Base-by-base conservation (phyloP, 1,140 invertebrate species). In the Homalodisca vitripennis region DNA sequence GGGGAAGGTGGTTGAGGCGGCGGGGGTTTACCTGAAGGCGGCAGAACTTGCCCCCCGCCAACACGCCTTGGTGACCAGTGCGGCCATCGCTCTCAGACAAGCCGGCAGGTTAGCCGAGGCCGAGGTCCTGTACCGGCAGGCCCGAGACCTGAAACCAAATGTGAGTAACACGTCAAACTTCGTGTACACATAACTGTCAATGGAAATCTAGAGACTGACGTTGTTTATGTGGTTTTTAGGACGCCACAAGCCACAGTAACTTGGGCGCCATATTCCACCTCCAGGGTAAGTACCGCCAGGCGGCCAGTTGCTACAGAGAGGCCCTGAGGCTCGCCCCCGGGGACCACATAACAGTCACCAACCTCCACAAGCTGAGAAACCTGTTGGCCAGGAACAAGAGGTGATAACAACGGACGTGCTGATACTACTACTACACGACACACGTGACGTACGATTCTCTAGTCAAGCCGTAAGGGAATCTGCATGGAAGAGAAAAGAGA, bases 181-280 rank as follows among this genome's bases (percentile, higher is more conserved):
- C n/a, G n/a, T n/a, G n/a, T n/a, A n/a, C n/a, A n/a, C n/a, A n/a
- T 60, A 14, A 22, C 20, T 12, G 30, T 26, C 2, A 55, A 55
- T 3, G 3, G 2, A 55, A 32, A 53, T 17, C 27, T 2, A n/a
- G 14, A 30, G 53, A 24, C 68, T 69, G 3, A 51, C n/a, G 3
- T 3, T 6, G 48, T 69, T 73, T 62, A 64, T 60, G 67, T 76
- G 78, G 75, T 14, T 81, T 82, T 26, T 84, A 93, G 88, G 91
- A 95, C 75, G 90, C 94, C 0, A 86, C 92, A 67, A 92, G 92
- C 66, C 93, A 97, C 79, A 94, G 95, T 75, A 98, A 98, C 79
- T 81, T 97, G 34, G 95, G 95, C 20, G 95, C 95, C 51, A 97
- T 98, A 76, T 82, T 95, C 26, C 95, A 97, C 81, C 81, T 97